Evolutionary conservation across 2,113 vertebrate genomes (phyloP), one percentile per base, ranked within the genome.

Genomic region (Oenanthe melanoleuca): DNA sequence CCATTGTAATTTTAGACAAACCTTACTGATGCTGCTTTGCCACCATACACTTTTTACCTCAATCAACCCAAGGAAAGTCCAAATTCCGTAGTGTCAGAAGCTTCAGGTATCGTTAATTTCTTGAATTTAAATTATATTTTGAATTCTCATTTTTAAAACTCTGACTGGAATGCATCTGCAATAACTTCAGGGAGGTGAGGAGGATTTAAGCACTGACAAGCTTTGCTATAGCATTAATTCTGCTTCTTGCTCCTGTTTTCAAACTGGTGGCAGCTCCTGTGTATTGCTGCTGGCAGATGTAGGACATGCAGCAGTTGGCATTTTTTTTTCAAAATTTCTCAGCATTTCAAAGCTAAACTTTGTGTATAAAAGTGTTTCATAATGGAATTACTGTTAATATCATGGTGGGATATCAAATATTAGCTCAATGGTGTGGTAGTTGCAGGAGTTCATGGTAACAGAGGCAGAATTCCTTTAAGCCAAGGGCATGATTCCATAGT

Each of bases 21-120:
- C 73, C 65, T 91, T 71, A 50, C 92, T 83, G 95, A 96, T 80
- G 95, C 97, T 80, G 95, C 91, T 70, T 89, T 95, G 69, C 97
- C 97, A 47, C 95, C 96, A 52, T 97, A 93, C 64, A 70, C 97
- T 44, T 98, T 98, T 97, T 97, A 98, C 97, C 98, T 99, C 97
- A 98, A 80, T 47, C 97, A 97, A 93, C 98, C 98, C 47, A 98
- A 98, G 14, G 98, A 98, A 96, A 99, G 98, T 80, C 95, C 97
- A 0, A 95, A 86, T 89, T 98, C 98, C 16, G 49, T 98, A 83
- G 88, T 97, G 83, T 99, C 99, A 66, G 98, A 98, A 94, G 98
- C 97, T 82, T 98, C 99, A 98, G 99, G 99, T 99, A 98, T 4
- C 67, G 74, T 86, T 70, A 28, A 88, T 75, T 69, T 22, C 33